These are phyloP conservation scores for Timandra comae DNA, from an alignment of 2,888 invertebrate genomes.

Conservation along the genomic window DNA sequence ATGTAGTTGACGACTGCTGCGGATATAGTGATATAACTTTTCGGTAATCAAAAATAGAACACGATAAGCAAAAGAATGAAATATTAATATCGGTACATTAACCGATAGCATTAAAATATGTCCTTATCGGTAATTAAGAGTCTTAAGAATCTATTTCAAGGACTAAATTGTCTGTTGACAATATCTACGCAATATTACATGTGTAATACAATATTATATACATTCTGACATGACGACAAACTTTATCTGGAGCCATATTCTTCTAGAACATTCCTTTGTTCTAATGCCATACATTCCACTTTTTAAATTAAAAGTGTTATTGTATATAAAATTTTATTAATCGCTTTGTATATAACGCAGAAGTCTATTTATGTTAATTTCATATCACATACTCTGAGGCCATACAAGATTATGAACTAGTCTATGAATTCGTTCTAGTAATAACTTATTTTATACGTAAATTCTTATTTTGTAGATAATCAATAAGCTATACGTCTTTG, in stretches of 20 bases:
- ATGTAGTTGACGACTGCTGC: too few species aligned
- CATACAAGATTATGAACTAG: slow-evolving; percentile 54
- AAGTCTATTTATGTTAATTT: slow-evolving; percentile 22
- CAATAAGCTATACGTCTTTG: background rate
- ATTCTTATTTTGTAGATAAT: slow-evolving; percentile 5
- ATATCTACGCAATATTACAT: too few species aligned
- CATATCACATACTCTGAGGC: slow-evolving; percentile 39
- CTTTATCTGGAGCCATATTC: background rate
- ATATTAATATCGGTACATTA: too few species aligned
- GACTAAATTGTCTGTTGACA: too few species aligned
- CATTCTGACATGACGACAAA: too few species aligned
- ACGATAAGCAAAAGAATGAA: too few species aligned
- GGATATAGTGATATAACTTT: too few species aligned
- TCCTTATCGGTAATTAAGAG: too few species aligned
- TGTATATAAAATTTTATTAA: slow-evolving; percentile 33
- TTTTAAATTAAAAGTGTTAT: slow-evolving; percentile 26
- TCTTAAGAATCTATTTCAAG: too few species aligned
- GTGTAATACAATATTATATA: too few species aligned
- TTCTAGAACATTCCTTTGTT: background rate
- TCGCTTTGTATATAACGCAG: slow-evolving; percentile 31
- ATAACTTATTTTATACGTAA: background rate
- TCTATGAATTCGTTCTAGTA: slow-evolving; percentile 22
- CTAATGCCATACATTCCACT: slow-evolving; percentile 36
- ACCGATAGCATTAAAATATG: too few species aligned
- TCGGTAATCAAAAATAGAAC: too few species aligned